Conservation (phyloP, 2,797 vertebrate genomes). For the Menidia menidia region DNA sequence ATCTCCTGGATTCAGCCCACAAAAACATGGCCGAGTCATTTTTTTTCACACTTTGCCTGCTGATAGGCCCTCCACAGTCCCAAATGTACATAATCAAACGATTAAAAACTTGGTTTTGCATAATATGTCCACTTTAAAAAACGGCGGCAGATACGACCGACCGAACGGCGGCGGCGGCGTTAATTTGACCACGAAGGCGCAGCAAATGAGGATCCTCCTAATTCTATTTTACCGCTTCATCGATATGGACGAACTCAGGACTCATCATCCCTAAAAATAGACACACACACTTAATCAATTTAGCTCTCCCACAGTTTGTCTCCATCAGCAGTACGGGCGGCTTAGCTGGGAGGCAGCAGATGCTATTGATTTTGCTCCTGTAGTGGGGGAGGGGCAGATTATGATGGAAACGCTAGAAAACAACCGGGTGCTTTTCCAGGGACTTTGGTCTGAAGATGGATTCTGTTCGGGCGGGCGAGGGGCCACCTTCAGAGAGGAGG, state of each 20-base stretch:
- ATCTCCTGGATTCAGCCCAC: too few relatives aligned
- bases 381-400: slow-evolving; percentile 57
- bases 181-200: slow-evolving; percentile 27
- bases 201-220: slow-evolving; percentile 14
- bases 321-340: slow-evolving; percentile 71
- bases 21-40: too few relatives aligned
- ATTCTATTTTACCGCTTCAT: slow-evolving; percentile 41
- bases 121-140: neutral
- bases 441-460: slow-evolving; percentile 57
- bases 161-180: slow-evolving; percentile 9
- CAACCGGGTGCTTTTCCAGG: slow-evolving; percentile 70
- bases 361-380: slow-evolving; percentile 74
- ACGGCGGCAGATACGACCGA: slow-evolving; percentile 23
- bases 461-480: slow-evolving; percentile 45
- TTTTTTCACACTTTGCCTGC: too few relatives aligned
- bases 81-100: too few relatives aligned
- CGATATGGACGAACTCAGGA: slow-evolving; percentile 57
- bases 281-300: slow-evolving; percentile 80
- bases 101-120: too few relatives aligned
- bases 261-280: slow-evolving; percentile 76
- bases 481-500: slow-evolving; percentile 64
- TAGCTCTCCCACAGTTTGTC: slow-evolving; percentile 70
- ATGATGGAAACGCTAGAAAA: slow-evolving; percentile 75
- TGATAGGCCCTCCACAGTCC: too few relatives aligned
- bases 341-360: slow-evolving; percentile 69